These are phyloP conservation scores for Xerus rutilus DNA, from an alignment of 2,797 vertebrate genomes.

Conservation along the genomic window DNA sequence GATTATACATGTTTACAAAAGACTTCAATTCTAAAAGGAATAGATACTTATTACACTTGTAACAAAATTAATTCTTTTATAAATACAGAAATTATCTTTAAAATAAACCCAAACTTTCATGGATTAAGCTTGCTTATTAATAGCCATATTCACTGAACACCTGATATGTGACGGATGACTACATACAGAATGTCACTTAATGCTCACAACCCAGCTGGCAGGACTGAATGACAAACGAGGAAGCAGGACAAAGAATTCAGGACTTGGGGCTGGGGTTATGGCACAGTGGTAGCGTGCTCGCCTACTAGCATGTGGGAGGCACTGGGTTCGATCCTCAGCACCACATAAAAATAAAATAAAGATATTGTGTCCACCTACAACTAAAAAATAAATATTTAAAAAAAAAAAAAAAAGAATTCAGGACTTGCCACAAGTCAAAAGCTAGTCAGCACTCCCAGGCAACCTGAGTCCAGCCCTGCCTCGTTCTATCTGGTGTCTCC, in stretches of 20 bases:
- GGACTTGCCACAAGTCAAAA: background rate
- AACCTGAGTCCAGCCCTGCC: background rate
- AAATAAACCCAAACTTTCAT: background rate
- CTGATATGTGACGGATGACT: background rate
- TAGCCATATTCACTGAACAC: background rate
- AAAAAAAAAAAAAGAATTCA: background rate
- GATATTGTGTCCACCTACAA: no score
- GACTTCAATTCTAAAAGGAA: background rate
- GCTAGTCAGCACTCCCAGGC: background rate
- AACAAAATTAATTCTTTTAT: background rate
- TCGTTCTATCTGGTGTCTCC: background rate
- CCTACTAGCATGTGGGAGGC: no score
- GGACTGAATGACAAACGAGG: background rate
- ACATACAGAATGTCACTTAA: background rate
- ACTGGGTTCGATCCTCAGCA: no score
- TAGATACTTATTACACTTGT: background rate
- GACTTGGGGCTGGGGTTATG: no score
- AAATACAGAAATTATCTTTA: slow-evolving; percentile 43
- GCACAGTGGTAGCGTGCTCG: no score
- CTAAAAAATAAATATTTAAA: no score
- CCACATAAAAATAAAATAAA: no score
- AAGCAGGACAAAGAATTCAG: background rate
- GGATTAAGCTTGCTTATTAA: background rate
- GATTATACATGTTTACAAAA: background rate
- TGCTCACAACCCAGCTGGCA: background rate